phyloP scores from a whole-genome alignment of 2,113 vertebrate species.

The Pongo abelii region DNA sequence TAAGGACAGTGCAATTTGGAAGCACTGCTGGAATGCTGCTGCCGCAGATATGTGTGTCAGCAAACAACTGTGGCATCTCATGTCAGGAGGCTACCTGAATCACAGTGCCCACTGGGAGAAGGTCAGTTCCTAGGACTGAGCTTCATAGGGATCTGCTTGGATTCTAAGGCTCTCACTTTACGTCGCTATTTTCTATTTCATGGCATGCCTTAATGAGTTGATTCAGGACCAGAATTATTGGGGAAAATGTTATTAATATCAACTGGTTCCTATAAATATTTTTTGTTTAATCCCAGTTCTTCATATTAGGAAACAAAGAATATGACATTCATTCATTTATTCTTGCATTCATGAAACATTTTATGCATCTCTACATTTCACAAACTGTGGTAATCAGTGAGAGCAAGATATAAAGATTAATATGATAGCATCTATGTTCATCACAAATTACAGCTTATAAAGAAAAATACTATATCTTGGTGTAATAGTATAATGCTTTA shows the following conservation, averaged over 20 bases:
- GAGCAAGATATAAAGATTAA: neutral
- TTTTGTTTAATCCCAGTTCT: neutral
- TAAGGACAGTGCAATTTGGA: neutral
- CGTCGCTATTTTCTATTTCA: neutral
- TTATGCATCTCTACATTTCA: neutral
- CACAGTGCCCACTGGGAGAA: neutral
- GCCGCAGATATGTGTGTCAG: neutral
- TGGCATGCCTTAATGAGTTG: neutral
- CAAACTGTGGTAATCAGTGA: neutral
- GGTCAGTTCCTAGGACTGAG: neutral
- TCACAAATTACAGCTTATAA: neutral
- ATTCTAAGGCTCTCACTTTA: neutral
- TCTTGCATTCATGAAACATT: neutral
- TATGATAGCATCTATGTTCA: neutral
- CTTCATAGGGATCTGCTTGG: neutral
- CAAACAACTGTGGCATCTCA: neutral
- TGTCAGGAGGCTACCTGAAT: neutral
- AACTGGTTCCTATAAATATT: neutral
- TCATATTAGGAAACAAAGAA: slow-evolving; percentile 11
- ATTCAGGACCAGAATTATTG: neutral
- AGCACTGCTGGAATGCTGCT: neutral
- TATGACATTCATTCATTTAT: neutral
- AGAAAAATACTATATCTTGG: neutral
- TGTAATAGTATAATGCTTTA: neutral
- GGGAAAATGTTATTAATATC: neutral